phyloP scores from a whole-genome alignment of 1,140 invertebrate genomes.

The Ceratina japonica region DNA sequence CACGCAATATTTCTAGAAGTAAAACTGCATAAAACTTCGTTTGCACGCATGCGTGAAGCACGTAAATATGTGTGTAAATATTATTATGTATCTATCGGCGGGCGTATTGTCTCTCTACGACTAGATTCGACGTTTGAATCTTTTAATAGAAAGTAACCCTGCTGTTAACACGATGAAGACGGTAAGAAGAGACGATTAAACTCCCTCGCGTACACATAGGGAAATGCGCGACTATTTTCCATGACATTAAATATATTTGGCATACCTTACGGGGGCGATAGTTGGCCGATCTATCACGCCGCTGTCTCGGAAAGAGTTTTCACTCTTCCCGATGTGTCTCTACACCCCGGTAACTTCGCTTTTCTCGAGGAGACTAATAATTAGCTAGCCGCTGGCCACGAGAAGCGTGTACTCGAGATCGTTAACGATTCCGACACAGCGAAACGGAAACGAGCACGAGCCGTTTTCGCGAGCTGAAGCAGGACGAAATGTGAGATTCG shows the following conservation, averaged over 20 bases:
- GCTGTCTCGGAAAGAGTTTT: background rate
- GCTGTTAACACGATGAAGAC: background rate
- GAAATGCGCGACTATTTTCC: too few species aligned
- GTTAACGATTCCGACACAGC: background rate
- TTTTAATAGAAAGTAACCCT: background rate
- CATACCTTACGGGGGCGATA: slow-evolving; percentile 25
- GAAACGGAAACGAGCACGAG: too few species aligned
- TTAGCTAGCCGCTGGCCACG: background rate
- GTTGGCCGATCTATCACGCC: slow-evolving; percentile 1
- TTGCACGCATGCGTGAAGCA: too few species aligned
- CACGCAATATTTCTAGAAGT: too few species aligned
- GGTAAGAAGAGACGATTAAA: background rate
- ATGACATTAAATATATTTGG: background rate
- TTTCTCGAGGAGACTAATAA: slow-evolving; percentile 30
- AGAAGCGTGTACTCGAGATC: slow-evolving; percentile 21
- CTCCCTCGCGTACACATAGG: too few species aligned
- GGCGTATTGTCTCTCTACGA: too few species aligned
- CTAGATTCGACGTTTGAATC: background rate
- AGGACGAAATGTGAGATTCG: background rate
- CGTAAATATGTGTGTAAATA: too few species aligned
- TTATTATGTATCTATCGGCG: too few species aligned
- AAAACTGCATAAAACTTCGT: too few species aligned
- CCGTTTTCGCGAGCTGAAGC: background rate
- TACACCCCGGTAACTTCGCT: slow-evolving; percentile 34
- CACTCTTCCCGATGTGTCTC: background rate